Evolutionary conservation across 2,888 invertebrate genomes (phyloP).

Genomic region (Caprella mutica): DNA sequence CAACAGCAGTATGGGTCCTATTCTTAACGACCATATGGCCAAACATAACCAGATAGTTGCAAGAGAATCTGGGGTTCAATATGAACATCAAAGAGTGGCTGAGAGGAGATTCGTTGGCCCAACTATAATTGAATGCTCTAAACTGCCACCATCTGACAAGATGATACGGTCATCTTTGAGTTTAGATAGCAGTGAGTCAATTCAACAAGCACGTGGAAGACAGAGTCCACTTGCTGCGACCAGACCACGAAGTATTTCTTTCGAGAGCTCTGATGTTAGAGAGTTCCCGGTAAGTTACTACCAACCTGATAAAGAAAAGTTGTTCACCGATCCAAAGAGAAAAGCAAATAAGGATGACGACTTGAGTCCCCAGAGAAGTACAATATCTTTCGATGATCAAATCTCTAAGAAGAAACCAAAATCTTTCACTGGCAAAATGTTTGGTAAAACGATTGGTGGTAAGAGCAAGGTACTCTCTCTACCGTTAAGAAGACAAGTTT

Average conservation of each 20-base stretch:
- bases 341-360: neutral
- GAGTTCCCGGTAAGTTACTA: constrained; percentile 7
- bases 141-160: neutral
- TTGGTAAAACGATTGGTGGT: too few relatives aligned
- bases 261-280: neutral
- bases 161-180: neutral
- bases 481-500: too few relatives aligned
- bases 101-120: neutral
- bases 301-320: constrained; percentile 1
- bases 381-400: constrained; percentile 1
- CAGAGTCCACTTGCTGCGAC: neutral
- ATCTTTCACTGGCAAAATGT: too few relatives aligned
- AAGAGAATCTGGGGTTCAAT: neutral
- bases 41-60: constrained; percentile 5
- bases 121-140: too few relatives aligned
- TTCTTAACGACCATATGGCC: constrained; percentile 2
- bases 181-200: constrained; percentile 3
- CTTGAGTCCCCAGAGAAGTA: neutral
- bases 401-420: too few relatives aligned
- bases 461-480: too few relatives aligned
- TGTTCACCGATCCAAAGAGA: constrained; percentile 2
- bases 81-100: neutral
- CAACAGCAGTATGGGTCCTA: neutral
- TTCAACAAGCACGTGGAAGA: neutral
- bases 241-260: constrained; percentile 1